Evolutionary conservation across 2,797 vertebrate genomes (phyloP).

Genomic region (Clarias fuscus): DNA sequence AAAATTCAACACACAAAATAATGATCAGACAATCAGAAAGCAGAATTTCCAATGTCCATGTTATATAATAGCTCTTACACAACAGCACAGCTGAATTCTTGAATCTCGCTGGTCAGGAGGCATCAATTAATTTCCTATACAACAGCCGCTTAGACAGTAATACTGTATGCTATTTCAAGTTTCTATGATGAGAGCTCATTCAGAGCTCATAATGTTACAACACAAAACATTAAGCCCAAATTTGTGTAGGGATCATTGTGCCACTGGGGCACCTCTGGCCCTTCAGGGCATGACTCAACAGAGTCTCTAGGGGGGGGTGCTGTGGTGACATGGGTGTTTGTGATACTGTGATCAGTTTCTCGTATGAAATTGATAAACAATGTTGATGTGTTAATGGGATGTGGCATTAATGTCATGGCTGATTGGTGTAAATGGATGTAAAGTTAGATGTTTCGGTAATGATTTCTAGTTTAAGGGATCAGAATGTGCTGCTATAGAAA

Average conservation of each 20-base stretch:
- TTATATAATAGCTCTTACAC: background rate
- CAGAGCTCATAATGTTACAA: background rate
- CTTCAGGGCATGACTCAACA: no score
- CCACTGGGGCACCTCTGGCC: no score
- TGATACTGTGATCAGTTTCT: no score
- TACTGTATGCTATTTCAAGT: background rate
- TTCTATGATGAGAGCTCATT: background rate
- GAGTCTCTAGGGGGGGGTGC: no score
- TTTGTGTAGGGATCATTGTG: no score
- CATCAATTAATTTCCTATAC: background rate
- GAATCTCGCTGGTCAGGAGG: background rate
- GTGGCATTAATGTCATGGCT: no score
- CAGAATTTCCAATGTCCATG: background rate
- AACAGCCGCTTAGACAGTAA: background rate
- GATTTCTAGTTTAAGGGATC: background rate
- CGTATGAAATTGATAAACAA: no score
- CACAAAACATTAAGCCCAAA: no score
- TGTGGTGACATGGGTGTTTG: no score
- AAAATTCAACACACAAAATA: background rate
- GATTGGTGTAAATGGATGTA: background rate
- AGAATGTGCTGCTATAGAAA: background rate
- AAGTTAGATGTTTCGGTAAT: background rate
- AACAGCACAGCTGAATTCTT: background rate
- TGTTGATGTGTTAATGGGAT: no score
- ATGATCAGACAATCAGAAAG: background rate